A percentile compares a stretch with the other conserved stretches of the same genome.
phyloP scores from a whole-genome alignment of 2,888 invertebrate species.

The Gryllus longicercus region DNA sequence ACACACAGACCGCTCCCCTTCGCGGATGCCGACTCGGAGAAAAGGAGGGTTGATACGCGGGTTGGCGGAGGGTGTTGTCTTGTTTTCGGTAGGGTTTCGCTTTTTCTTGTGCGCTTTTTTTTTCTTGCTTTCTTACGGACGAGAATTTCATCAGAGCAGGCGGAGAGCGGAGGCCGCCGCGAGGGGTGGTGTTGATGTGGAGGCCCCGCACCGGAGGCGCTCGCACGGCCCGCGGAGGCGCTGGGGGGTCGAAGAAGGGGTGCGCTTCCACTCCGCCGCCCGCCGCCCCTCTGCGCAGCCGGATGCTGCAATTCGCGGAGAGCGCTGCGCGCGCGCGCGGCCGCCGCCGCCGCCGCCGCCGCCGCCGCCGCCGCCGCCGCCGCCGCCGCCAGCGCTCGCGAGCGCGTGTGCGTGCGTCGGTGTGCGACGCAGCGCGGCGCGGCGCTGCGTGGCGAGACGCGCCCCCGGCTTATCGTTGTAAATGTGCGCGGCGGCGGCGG shows the following conservation, averaged over 20 bases:
- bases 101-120: slow-evolving; percentile 21
- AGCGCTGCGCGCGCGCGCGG: slow-evolving; percentile 5
- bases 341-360: slow-evolving; percentile 12
- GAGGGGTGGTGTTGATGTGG: slow-evolving; percentile 18
- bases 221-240: neutral
- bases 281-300: neutral
- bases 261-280: neutral
- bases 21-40: no score
- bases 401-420: neutral
- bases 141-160: slow-evolving; percentile 20
- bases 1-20: neutral
- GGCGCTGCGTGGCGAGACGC: neutral
- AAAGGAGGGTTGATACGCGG: no score
- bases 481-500: slow-evolving; percentile 10
- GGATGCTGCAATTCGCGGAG: slow-evolving; percentile 20
- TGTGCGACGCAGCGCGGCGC: neutral
- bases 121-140: slow-evolving; percentile 5
- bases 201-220: neutral
- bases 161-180: slow-evolving; percentile 30
- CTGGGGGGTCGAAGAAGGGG: neutral
- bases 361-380: neutral
- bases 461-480: slow-evolving; percentile 17
- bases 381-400: slow-evolving; percentile 12
- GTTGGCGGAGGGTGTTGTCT: neutral
- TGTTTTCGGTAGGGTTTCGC: neutral